phyloP scores from a whole-genome alignment of 2,797 vertebrate species.

The Labroides dimidiatus region DNA sequence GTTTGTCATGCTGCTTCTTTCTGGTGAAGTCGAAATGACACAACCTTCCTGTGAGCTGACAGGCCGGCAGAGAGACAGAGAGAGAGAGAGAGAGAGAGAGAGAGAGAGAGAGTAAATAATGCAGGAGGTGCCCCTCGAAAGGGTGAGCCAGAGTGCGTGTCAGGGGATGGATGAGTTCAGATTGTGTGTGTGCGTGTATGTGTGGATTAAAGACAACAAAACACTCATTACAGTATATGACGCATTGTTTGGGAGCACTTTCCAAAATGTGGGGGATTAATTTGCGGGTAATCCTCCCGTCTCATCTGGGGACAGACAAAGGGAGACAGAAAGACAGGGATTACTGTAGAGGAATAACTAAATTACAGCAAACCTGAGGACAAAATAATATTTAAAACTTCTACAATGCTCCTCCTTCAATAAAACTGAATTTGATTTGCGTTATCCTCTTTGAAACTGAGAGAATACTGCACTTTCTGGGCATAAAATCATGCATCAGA shows the following conservation, averaged over 20 bases:
- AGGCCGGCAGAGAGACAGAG: conserved; percentile 26
- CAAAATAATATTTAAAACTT: not conserved
- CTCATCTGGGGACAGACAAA: conserved; percentile 4
- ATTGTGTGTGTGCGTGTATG: conserved; percentile 9
- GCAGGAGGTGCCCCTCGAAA: conserved; percentile 48
- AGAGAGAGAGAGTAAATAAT: conserved; percentile 60
- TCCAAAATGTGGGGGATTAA: conserved; percentile 51
- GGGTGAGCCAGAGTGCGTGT: conserved; percentile 33
- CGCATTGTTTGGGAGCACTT: conserved; percentile 19
- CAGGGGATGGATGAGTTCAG: conserved; percentile 30
- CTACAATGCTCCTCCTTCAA: not conserved
- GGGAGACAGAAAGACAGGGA: not conserved
- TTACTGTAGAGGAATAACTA: not conserved
- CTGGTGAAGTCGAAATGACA: conserved; percentile 20
- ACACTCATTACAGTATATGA: conserved; percentile 8
- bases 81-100: not conserved
- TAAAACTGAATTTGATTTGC: not conserved
- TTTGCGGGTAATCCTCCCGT: conserved; percentile 41
- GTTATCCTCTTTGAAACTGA: not conserved
- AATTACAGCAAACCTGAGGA: not conserved
- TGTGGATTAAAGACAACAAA: conserved; percentile 35
- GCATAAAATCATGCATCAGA: not conserved
- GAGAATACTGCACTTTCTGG: too few species aligned
- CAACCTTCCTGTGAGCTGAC: conserved; percentile 32
- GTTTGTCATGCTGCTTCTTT: conserved; percentile 3